Conservation (phyloP, 2,797 vertebrate species). For the Scolopax bukidnonensis region DNA sequence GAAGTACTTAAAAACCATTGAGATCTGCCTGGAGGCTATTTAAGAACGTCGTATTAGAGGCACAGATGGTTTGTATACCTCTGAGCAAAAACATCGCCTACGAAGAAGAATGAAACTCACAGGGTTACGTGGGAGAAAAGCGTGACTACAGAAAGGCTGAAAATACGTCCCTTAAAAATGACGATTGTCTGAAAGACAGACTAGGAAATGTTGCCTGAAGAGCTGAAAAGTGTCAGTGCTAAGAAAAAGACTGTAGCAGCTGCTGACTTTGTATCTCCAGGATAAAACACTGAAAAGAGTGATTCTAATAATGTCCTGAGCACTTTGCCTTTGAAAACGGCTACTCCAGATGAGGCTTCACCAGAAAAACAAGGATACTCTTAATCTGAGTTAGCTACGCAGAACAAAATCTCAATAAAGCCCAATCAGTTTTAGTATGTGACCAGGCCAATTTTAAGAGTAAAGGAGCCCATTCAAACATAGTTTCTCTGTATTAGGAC, state of each 20-base stretch:
- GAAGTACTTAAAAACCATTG: slow-evolving; percentile 78
- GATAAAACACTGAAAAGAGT: not conserved
- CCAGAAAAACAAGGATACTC: not conserved
- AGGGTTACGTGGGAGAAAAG: slow-evolving; percentile 74
- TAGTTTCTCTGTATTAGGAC: not conserved
- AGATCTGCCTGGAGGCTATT: slow-evolving; percentile 81
- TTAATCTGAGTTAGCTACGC: not conserved
- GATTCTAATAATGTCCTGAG: not conserved
- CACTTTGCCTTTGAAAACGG: not conserved
- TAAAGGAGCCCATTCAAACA: not conserved
- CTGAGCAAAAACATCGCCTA: slow-evolving; percentile 73
- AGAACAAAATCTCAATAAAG: not conserved
- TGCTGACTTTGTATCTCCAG: not conserved
- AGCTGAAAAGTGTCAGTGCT: not conserved
- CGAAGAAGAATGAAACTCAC: slow-evolving; percentile 71
- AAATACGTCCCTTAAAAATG: slow-evolving; percentile 61
- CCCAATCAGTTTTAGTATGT: not conserved
- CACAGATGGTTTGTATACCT: slow-evolving; percentile 82
- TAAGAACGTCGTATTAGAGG: slow-evolving; percentile 79
- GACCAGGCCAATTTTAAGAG: not conserved
- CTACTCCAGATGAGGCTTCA: not conserved
- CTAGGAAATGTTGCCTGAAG: not conserved
- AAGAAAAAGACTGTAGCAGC: not conserved
- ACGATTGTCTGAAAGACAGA: not conserved
- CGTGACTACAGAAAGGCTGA: slow-evolving; percentile 63